phyloP scores from a whole-genome alignment of 2,888 invertebrate genomes.

The Ochropacha duplaris region DNA sequence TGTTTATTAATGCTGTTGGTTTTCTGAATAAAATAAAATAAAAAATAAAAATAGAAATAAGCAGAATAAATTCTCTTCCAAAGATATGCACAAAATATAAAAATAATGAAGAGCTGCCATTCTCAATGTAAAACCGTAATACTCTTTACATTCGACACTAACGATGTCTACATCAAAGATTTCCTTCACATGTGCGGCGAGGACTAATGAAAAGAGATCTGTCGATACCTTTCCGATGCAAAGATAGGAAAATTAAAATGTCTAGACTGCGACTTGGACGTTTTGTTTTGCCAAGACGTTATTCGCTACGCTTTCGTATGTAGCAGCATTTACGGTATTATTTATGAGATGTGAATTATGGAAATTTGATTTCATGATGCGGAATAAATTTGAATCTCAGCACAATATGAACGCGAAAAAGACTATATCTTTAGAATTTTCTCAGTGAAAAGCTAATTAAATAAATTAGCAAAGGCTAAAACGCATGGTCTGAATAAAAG shows the following conservation, averaged over 20 bases:
- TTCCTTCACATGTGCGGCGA: conserved; percentile 65
- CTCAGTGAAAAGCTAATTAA: conserved; percentile 46
- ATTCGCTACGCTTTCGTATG: conserved; percentile 30
- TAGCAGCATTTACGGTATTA: conserved; percentile 35
- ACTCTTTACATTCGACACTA: conserved; percentile 63
- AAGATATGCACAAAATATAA: conserved; percentile 10
- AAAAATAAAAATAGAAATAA: too few species aligned
- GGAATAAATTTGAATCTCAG: conserved; percentile 33
- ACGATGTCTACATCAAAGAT: conserved; percentile 75
- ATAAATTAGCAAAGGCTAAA: conserved; percentile 45
- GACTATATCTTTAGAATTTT: conserved; percentile 14
- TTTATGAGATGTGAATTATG: conserved; percentile 48
- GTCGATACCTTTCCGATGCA: conserved; percentile 61
- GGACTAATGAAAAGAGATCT: conserved; percentile 75
- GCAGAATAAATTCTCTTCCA: background rate
- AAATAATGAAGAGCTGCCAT: conserved; percentile 38
- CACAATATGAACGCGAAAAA: conserved; percentile 16
- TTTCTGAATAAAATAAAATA: too few species aligned
- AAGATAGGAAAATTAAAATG: conserved; percentile 81
- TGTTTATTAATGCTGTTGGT: too few species aligned
- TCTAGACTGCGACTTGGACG: conserved; percentile 68
- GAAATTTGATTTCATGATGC: conserved; percentile 33
- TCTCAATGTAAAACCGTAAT: conserved; percentile 46
- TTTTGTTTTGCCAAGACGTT: conserved; percentile 64
- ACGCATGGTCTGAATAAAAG: conserved; percentile 51